Conservation (phyloP, 2,888 invertebrate genomes). For the Stenchaetothrips biformis region DNA sequence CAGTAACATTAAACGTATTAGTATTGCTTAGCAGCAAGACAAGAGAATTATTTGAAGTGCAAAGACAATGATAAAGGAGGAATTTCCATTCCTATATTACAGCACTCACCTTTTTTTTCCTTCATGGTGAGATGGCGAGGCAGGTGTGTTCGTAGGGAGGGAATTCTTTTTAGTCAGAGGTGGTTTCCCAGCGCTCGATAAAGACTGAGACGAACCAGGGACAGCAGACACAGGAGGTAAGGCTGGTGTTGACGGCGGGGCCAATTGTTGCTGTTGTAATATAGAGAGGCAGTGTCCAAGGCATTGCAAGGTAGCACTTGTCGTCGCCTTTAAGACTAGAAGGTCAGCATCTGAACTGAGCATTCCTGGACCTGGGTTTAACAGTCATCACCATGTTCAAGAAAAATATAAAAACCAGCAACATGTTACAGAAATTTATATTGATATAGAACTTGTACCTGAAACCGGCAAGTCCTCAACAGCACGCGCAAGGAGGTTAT, state of each 20-base stretch:
- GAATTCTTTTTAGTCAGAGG: background rate
- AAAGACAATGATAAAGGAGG: too few species aligned
- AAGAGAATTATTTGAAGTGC: too few species aligned
- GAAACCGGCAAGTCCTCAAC: constrained; percentile 45
- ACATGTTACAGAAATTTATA: background rate
- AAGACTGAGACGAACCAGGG: background rate
- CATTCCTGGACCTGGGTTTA: background rate
- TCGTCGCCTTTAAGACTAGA: constrained; percentile 11
- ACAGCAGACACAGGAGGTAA: background rate
- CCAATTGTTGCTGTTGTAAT: constrained; percentile 8
- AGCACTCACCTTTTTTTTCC: constrained; percentile 12
- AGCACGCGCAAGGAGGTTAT: constrained; percentile 38
- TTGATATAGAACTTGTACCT: constrained; percentile 36
- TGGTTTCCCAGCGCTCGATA: background rate
- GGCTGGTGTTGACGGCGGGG: background rate
- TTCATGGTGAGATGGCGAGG: background rate
- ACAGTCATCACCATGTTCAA: background rate
- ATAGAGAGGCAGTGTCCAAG: constrained; percentile 1
- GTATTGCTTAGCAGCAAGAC: too few species aligned
- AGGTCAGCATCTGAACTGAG: constrained; percentile 3
- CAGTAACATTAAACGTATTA: too few species aligned
- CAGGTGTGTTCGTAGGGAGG: background rate
- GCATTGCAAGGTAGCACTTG: constrained; percentile 15
- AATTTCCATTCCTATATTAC: too few species aligned
- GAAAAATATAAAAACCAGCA: background rate